Evolutionary conservation across 2,888 invertebrate genomes (phyloP).

Genomic region (Marasmarcha lunaedactyla): DNA sequence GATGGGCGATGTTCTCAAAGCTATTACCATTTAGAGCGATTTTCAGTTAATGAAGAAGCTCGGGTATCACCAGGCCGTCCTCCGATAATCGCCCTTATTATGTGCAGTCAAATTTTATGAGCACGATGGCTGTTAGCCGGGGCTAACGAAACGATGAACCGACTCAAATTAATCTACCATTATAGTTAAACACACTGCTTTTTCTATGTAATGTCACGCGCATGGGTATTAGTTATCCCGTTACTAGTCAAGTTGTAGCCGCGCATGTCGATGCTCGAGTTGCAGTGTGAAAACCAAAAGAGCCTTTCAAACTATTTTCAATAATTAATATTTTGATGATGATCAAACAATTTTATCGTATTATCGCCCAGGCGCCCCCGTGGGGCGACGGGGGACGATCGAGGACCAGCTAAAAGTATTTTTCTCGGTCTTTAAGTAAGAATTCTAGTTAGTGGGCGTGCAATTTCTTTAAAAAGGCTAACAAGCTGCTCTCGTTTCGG

Average conservation of each 20-base stretch:
- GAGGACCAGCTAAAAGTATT: conserved; percentile 17
- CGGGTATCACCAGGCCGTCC: conserved; percentile 37
- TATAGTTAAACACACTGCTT: conserved; percentile 38
- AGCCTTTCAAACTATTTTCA: no score
- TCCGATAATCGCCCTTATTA: conserved; percentile 60
- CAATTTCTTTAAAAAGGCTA: conserved; percentile 68
- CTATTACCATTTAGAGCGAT: conserved; percentile 59
- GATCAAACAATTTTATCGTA: no score
- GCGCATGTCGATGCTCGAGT: no score
- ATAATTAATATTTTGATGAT: no score
- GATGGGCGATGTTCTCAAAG: conserved; percentile 26
- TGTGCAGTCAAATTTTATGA: conserved; percentile 67
- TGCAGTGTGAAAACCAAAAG: no score
- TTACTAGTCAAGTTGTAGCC: no score
- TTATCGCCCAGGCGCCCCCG: no score
- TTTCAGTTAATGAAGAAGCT: conserved; percentile 56
- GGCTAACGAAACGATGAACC: conserved; percentile 51
- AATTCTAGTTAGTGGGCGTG: conserved; percentile 67
- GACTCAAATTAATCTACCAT: conserved; percentile 51
- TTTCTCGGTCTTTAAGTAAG: conserved; percentile 66
- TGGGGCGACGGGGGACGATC: no score
- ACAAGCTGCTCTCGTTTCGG: conserved; percentile 65
- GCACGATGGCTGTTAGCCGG: conserved; percentile 53
- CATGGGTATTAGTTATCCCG: conserved; percentile 32
- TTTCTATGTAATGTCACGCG: conserved; percentile 39